phyloP scores from a whole-genome alignment of 2,113 vertebrate species.

The Catharus fuscescens region DNA sequence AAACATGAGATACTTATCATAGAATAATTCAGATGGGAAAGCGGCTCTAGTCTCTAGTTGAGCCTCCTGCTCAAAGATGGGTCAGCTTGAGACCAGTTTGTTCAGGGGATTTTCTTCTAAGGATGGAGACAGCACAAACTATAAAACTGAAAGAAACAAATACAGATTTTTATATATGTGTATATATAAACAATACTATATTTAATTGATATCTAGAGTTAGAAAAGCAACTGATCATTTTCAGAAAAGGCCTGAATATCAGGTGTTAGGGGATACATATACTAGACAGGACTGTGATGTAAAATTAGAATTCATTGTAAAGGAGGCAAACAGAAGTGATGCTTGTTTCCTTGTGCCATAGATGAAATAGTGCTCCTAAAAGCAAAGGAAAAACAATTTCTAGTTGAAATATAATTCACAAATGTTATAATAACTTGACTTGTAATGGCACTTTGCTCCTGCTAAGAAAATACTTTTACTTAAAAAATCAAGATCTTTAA shows the following conservation, averaged over 20 bases:
- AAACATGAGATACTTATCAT: background rate
- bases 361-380: background rate
- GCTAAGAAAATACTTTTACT: background rate
- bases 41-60: background rate
- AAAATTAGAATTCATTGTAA: background rate
- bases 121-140: background rate
- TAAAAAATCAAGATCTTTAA: background rate
- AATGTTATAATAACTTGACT: background rate
- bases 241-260: background rate
- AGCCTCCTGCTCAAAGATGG: background rate
- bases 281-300: background rate
- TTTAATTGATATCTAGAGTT: background rate
- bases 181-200: background rate
- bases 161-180: background rate
- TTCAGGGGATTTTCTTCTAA: background rate
- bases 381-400: background rate
- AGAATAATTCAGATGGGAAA: background rate
- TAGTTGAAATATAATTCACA: background rate
- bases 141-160: background rate
- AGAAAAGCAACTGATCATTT: background rate
- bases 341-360: background rate
- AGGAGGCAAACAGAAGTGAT: background rate
- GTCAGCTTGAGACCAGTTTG: background rate
- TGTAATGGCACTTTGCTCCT: background rate
- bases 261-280: background rate